Conservation (phyloP, 2,113 vertebrate genomes). For the Syngnathus typhle region DNA sequence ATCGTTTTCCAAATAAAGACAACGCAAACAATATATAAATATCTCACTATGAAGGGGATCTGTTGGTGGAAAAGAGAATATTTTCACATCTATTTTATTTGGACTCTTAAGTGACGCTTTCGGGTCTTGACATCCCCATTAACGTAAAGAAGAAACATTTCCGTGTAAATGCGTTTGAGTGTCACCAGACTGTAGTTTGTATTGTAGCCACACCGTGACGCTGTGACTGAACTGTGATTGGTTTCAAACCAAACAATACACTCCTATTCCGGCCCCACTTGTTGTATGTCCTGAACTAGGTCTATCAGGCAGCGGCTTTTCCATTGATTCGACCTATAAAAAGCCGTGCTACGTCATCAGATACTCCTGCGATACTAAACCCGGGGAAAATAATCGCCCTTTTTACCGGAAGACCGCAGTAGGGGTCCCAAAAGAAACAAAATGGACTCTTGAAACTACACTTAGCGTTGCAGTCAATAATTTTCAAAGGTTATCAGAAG, state of each 20-base stretch:
- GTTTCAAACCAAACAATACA: slow-evolving; percentile 43
- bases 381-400: neutral
- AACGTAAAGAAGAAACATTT: neutral
- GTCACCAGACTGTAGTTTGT: neutral
- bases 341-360: neutral
- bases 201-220: slow-evolving; percentile 41
- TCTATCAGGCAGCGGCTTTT: slow-evolving; percentile 32
- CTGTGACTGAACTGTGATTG: slow-evolving; percentile 28
- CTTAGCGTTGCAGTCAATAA: slow-evolving; percentile 28
- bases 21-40: too few species aligned
- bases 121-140: neutral
- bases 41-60: too few species aligned
- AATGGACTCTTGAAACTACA: slow-evolving; percentile 68
- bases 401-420: slow-evolving; percentile 47
- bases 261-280: slow-evolving; percentile 9
- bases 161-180: neutral
- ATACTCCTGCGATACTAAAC: slow-evolving; percentile 15
- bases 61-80: too few species aligned
- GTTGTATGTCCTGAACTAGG: accelerated
- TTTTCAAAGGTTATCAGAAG: slow-evolving; percentile 20
- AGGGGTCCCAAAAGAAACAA: slow-evolving; percentile 64
- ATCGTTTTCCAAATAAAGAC: too few species aligned
- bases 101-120: neutral
- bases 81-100: neutral
- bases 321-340: neutral